Conservation (phyloP, 2,888 invertebrate genomes). For the Sturmia bella region DNA sequence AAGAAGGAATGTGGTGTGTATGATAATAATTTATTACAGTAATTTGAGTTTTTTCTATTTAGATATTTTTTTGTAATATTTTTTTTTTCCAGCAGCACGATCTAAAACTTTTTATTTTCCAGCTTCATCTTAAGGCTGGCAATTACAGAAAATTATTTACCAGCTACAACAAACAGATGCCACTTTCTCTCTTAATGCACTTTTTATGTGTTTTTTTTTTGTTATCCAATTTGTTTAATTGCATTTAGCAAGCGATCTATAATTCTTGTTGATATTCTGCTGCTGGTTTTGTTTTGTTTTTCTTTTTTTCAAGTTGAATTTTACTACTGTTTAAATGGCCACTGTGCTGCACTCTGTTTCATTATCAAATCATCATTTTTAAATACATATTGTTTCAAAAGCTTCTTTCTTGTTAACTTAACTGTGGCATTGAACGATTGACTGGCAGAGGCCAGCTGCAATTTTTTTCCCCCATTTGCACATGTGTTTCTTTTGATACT, state of each 20-base stretch:
- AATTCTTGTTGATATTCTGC: not conserved
- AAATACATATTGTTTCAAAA: conserved; percentile 40
- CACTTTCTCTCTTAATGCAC: not conserved
- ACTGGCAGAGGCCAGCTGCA: conserved; percentile 52
- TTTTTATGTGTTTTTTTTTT: not conserved
- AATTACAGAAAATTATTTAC: too few relatives aligned
- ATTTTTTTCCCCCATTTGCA: not conserved
- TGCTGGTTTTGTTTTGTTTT: not conserved
- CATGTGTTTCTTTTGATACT: conserved; percentile 16
- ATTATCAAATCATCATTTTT: conserved; percentile 55
- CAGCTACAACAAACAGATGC: too few relatives aligned
- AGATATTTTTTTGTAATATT: too few relatives aligned
- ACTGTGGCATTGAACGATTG: conserved; percentile 38
- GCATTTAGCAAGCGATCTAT: not conserved
- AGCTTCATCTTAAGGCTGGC: too few relatives aligned
- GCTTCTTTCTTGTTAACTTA: conserved; percentile 15
- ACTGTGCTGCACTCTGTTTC: conserved; percentile 19
- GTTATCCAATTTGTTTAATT: not conserved
- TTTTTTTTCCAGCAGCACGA: too few relatives aligned
- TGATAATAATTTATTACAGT: too few relatives aligned
- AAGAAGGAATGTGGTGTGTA: too few relatives aligned
- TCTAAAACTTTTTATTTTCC: too few relatives aligned
- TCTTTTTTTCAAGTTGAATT: conserved; percentile 24
- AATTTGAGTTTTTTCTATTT: too few relatives aligned
- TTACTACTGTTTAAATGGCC: conserved; percentile 41